These are phyloP conservation scores for Drosophila malerkotliana DNA, from an alignment of 1,140 invertebrate genomes.

Conservation along the genomic window DNA sequence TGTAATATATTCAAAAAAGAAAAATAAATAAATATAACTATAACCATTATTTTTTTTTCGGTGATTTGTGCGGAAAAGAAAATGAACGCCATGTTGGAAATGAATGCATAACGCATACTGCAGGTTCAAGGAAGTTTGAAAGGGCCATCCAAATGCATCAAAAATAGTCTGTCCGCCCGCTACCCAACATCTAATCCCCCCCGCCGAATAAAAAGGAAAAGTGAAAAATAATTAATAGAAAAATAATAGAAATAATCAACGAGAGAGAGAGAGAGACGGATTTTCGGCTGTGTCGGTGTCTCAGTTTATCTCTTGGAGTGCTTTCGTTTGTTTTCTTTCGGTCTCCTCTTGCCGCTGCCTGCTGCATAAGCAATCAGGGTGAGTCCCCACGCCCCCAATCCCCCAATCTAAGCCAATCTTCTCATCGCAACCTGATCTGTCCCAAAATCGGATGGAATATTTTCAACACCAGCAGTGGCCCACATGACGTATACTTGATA, in stretches of 20 bases:
- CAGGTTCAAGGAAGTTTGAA: constrained; percentile 41
- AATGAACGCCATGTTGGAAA: constrained; percentile 13
- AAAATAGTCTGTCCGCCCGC: not conserved
- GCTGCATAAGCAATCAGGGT: constrained; percentile 79
- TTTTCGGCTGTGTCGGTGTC: constrained; percentile 19
- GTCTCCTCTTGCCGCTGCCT: constrained; percentile 58
- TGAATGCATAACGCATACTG: constrained; percentile 23
- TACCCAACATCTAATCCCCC: no score
- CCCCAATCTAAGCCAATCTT: not conserved
- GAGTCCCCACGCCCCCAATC: constrained; percentile 30
- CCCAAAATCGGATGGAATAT: no score
- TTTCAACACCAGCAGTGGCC: not conserved
- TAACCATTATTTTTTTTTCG: constrained; percentile 10
- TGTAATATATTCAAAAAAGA: not conserved
- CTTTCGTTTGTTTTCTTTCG: constrained; percentile 21
- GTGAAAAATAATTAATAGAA: not conserved
- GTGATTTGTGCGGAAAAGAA: constrained; percentile 53
- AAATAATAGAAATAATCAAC: no score
- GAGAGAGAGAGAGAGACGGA: constrained; percentile 11
- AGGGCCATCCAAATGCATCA: constrained; percentile 17
- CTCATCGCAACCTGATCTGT: no score
- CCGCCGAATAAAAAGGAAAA: not conserved
- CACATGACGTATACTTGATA: not conserved
- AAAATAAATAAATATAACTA: not conserved
- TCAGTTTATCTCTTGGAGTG: constrained; percentile 39